A percentile compares a stretch with the other conserved stretches of the same genome.
These are phyloP conservation scores for Nyctalus aviator DNA, from an alignment of 2,797 vertebrate species.

Conservation along the genomic window DNA sequence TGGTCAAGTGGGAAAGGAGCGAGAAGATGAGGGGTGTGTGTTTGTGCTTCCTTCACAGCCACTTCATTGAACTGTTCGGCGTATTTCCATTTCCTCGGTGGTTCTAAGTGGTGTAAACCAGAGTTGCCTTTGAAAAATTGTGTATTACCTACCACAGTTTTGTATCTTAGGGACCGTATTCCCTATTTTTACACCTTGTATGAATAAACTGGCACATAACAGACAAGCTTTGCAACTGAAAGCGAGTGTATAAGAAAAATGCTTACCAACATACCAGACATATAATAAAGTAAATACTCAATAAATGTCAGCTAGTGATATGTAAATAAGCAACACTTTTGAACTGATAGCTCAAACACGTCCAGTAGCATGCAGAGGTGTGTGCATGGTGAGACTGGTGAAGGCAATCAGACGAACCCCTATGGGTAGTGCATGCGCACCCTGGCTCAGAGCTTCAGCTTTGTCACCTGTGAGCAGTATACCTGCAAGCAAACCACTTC, in stretches of 20 bases:
- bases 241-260: neutral
- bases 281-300: neutral
- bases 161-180: neutral
- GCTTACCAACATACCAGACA: neutral
- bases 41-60: neutral
- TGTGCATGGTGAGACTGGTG: neutral
- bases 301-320: neutral
- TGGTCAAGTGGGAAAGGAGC: neutral
- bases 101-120: neutral
- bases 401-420: neutral
- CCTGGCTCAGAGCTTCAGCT: neutral
- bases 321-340: neutral
- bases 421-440: rapidly evolving
- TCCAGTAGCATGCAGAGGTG: neutral
- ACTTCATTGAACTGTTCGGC: neutral
- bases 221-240: neutral
- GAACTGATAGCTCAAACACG: neutral
- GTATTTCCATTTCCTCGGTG: neutral
- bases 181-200: neutral
- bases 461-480: neutral
- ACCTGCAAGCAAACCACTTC: neutral
- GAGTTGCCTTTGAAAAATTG: neutral
- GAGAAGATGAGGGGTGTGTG: neutral
- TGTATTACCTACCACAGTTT: neutral
- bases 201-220: neutral